Percentiles rank a stretch among this genome's conserved stretches.
phyloP scores from a whole-genome alignment of 2,113 vertebrate genomes.

The Pseudorasbora parva region DNA sequence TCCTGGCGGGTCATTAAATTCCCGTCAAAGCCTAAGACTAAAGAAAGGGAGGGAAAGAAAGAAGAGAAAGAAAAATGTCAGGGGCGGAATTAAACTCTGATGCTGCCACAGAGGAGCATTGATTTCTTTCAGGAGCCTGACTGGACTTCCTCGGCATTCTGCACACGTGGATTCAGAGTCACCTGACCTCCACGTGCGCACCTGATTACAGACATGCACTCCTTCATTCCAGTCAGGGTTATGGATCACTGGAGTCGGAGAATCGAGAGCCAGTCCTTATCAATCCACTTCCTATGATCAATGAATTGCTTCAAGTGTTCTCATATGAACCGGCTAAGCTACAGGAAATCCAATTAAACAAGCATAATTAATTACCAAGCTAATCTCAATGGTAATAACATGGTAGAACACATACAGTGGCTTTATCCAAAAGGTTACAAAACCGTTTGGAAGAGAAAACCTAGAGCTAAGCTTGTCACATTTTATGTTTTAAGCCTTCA shows the following conservation, averaged over 20 bases:
- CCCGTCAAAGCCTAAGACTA: constrained; percentile 66
- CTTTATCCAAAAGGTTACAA: constrained; percentile 12
- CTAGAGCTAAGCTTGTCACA: neutral
- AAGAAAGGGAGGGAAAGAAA: constrained; percentile 19
- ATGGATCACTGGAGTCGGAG: constrained; percentile 23
- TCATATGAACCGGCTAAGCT: constrained; percentile 7
- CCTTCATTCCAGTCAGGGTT: constrained; percentile 28
- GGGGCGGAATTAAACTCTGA: constrained; percentile 64
- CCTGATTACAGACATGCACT: constrained; percentile 25
- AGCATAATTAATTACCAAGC: constrained; percentile 30
- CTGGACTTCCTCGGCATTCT: constrained; percentile 60
- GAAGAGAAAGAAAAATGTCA: constrained; percentile 41
- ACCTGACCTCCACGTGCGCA: constrained; percentile 36
- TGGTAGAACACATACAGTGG: constrained; percentile 4
- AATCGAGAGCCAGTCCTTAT: constrained; percentile 27
- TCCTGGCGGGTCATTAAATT: constrained; percentile 71
- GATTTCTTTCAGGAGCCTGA: constrained; percentile 73
- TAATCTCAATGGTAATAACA: constrained; percentile 26
- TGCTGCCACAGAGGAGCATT: constrained; percentile 69
- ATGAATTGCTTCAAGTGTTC: constrained; percentile 29
- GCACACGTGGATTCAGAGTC: constrained; percentile 48
- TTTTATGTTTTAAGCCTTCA: neutral
- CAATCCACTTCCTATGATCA: constrained; percentile 42
- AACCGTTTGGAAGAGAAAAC: constrained; percentile 6
- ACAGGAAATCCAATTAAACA: constrained; percentile 20